Conservation (phyloP, 2,113 vertebrate species). For the Oophaga pumilio region DNA sequence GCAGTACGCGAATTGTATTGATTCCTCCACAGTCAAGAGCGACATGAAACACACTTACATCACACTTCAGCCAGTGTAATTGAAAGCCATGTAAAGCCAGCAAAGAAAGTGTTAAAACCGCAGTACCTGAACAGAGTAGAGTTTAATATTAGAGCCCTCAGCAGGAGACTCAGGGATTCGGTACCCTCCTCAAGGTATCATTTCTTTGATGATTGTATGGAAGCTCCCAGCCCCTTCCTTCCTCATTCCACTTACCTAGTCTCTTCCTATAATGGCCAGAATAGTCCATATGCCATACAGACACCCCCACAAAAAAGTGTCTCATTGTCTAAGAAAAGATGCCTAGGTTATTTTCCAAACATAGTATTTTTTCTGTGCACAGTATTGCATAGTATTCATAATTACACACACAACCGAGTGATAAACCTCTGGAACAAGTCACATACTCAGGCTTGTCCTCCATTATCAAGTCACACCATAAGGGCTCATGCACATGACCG, state of each 20-base stretch:
- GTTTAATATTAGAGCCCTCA: background rate
- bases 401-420: too few relatives aligned
- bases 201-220: background rate
- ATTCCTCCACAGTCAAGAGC: background rate
- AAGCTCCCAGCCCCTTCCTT: background rate
- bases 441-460: too few relatives aligned
- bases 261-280: too few relatives aligned
- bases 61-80: background rate
- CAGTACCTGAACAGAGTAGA: background rate
- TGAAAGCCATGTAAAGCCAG: background rate
- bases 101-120: background rate
- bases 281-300: background rate
- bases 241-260: background rate
- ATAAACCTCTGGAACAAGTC: too few relatives aligned
- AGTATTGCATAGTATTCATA: too few relatives aligned
- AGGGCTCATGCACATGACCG: too few relatives aligned
- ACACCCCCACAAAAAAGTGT: background rate
- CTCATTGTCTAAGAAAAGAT: too few relatives aligned
- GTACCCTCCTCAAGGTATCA: background rate
- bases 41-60: background rate
- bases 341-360: too few relatives aligned
- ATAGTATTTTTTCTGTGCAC: too few relatives aligned
- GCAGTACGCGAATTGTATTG: conserved; percentile 16
- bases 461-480: too few relatives aligned
- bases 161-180: background rate